Evolutionary conservation across 2,113 vertebrate genomes (phyloP).

Genomic region (Corythaixoides concolor): DNA sequence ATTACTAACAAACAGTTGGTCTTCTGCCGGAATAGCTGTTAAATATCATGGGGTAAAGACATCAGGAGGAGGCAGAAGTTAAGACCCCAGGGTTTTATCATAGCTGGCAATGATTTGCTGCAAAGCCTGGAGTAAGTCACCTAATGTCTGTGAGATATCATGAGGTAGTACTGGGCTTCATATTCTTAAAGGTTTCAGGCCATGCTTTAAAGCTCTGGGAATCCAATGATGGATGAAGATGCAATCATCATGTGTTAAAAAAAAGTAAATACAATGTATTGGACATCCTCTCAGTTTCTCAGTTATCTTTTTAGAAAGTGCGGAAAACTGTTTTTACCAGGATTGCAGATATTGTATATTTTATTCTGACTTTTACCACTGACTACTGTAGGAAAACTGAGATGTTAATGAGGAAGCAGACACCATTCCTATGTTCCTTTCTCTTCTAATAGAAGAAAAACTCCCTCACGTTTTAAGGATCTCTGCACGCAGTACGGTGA

Average conservation of each 20-base stretch:
- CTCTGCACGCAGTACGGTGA: background rate
- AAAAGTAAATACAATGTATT: background rate
- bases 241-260: background rate
- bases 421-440: background rate
- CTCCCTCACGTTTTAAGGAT: background rate
- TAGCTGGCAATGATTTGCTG: background rate
- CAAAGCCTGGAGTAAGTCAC: background rate
- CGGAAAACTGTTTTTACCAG: background rate
- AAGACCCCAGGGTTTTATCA: background rate
- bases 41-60: background rate
- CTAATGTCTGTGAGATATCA: background rate
- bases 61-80: background rate
- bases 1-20: background rate
- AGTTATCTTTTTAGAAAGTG: background rate
- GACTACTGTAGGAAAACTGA: background rate
- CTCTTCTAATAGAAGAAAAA: background rate
- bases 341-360: background rate
- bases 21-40: background rate
- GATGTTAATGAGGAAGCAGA: background rate
- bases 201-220: background rate
- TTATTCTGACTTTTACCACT: background rate
- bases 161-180: background rate
- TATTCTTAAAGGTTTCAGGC: background rate
- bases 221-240: background rate
- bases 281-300: background rate